Conservation (phyloP, 2,888 invertebrate species). For the Spatulosminthurus flaviceps region DNA sequence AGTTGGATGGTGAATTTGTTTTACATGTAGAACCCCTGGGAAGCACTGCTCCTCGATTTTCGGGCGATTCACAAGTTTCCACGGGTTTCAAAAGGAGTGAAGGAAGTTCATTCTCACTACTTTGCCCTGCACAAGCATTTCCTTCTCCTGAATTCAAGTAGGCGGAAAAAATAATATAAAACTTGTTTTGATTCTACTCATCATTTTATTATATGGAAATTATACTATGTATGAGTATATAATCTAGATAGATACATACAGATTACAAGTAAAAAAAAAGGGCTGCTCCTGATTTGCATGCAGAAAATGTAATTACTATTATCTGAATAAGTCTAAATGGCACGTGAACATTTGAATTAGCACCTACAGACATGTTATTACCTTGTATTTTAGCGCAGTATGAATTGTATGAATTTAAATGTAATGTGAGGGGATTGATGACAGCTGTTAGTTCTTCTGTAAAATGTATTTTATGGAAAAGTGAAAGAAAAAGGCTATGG, state of each 20-base stretch:
- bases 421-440: too few species aligned
- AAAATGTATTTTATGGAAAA: neutral
- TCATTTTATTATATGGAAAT: neutral
- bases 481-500: conserved; percentile 7
- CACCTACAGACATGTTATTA: too few species aligned
- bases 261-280: too few species aligned
- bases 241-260: too few species aligned
- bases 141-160: conserved; percentile 52
- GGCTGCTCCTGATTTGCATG: neutral
- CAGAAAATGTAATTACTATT: neutral
- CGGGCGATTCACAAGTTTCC: conserved; percentile 64
- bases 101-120: conserved; percentile 54
- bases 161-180: neutral
- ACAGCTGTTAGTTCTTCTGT: neutral
- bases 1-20: too few species aligned
- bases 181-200: too few species aligned
- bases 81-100: conserved; percentile 35
- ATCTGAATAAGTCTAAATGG: too few species aligned
- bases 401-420: too few species aligned
- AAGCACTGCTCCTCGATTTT: conserved; percentile 67
- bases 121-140: conserved; percentile 61
- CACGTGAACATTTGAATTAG: too few species aligned
- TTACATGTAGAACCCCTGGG: conserved; percentile 67
- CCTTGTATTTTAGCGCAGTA: too few species aligned
- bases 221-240: too few species aligned